Percentiles rank a stretch among this genome's conserved stretches.
These are phyloP conservation scores for Sebastes alutus DNA, from an alignment of 2,797 vertebrate genomes.

Conservation along the genomic window DNA sequence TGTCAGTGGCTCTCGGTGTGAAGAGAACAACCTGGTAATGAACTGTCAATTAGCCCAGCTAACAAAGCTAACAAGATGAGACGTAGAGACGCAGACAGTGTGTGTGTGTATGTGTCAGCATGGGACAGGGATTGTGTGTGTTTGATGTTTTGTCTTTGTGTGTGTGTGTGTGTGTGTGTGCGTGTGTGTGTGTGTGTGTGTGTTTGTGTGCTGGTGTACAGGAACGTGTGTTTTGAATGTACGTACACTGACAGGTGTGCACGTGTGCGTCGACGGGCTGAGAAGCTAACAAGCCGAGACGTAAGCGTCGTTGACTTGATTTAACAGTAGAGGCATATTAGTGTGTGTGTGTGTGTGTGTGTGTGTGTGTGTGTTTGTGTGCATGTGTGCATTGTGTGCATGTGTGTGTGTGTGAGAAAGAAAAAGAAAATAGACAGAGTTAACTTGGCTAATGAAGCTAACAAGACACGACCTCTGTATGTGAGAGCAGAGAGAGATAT, in stretches of 20 bases:
- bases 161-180: not conserved
- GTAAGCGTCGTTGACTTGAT: conserved; percentile 1
- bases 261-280: not conserved
- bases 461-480: conserved; percentile 18
- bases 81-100: not conserved
- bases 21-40: conserved; percentile 58
- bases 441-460: conserved; percentile 33
- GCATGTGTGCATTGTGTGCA: not conserved
- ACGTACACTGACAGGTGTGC: not conserved
- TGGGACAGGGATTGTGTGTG: not conserved
- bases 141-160: not conserved
- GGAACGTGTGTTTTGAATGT: not conserved
- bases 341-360: not conserved
- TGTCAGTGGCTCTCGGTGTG: conserved; percentile 37
- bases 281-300: conserved; percentile 19
- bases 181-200: no score
- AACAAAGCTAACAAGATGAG: conserved; percentile 56
- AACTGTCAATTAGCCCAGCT: conserved; percentile 70
- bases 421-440: not conserved
- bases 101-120: not conserved
- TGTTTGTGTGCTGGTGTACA: not conserved
- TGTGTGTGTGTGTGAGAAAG: not conserved
- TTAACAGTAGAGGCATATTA: not conserved
- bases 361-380: not conserved
- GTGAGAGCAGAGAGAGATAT: not conserved